Base-by-base conservation (phyloP, 2,797 vertebrate genomes). In the Myotis pilosus region DNA sequence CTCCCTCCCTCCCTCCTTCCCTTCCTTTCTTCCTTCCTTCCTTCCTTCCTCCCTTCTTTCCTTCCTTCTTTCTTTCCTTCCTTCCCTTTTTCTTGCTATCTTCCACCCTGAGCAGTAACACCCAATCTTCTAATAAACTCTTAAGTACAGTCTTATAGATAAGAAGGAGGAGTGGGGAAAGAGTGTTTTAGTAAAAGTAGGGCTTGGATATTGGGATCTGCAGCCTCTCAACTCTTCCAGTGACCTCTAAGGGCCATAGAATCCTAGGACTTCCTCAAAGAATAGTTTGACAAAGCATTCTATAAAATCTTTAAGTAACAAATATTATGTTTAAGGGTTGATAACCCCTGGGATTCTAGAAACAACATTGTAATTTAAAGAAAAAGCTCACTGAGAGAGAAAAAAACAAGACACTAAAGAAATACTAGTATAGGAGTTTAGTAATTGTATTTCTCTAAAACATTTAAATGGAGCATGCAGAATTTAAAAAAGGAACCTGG, bases 401-500 rank as follows among this genome's bases (percentile, higher is more conserved):
- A 13, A 30, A 10, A 28, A 17, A 87, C 22, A 51, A 62, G 22
- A 71, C 83, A 19, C 7, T n/a, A 69, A 64, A 9, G 33, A 89
- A 95, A 74, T 86, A 30, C 28, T 30, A 62, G 60, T 62, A 30
- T 20, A 30, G 0, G 0, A 22, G 17, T 36, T 62, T 74, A 22
- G 3, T 49, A 8, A 82, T 57, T 84, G 9, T 44, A 17, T 62
- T 69, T 74, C 20, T 87, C 44, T 68, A 76, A 79, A 71, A 60
- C 1, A 51, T 64, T 38, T 20, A 11, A 82, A 60, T 55, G 8
- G 13, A 85, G 33, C 76, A 92, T 55, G 6, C 1, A 33, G 9
- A 81, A 74, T 92, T 88, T 36, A 41, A 92, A 95, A 84, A 87
- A 17, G 8, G 91, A 89, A 84, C 3, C 15, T 79, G 4, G 3